A percentile compares a stretch with the other conserved stretches of the same genome.
phyloP scores from a whole-genome alignment of 2,888 invertebrate species.

The Dendrolimus houi region DNA sequence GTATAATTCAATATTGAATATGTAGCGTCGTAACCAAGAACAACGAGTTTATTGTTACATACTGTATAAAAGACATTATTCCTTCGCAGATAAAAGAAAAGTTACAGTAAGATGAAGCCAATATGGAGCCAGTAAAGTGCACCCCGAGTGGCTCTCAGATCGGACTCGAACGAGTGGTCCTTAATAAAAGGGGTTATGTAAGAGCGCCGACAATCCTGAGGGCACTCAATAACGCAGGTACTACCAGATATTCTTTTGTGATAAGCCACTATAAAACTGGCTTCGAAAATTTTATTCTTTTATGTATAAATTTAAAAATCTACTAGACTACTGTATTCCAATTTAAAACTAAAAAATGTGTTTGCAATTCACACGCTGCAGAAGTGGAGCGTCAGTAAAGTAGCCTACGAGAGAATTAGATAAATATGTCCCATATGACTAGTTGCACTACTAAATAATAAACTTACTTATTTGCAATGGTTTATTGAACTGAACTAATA shows the following conservation, averaged over 20 bases:
- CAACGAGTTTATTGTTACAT: too few relatives aligned
- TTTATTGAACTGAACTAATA: too few relatives aligned
- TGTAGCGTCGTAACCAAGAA: too few relatives aligned
- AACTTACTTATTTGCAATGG: too few relatives aligned
- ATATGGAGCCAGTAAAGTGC: slow-evolving; percentile 20
- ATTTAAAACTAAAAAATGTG: too few relatives aligned
- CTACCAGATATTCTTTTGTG: slow-evolving; percentile 13
- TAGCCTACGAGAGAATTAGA: too few relatives aligned
- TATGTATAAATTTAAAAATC: neutral
- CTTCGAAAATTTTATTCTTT: neutral
- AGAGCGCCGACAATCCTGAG: neutral
- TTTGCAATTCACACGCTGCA: too few relatives aligned
- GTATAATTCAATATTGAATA: too few relatives aligned
- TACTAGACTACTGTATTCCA: neutral
- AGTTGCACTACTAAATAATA: too few relatives aligned
- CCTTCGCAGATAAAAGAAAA: neutral
- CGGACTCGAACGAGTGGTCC: slow-evolving; percentile 24
- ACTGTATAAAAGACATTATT: neutral
- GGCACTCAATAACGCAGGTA: slow-evolving; percentile 22
- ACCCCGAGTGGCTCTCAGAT: slow-evolving; percentile 21
- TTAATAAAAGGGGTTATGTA: slow-evolving; percentile 42
- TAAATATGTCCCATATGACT: too few relatives aligned
- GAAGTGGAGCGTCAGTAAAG: too few relatives aligned
- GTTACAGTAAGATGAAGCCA: slow-evolving; percentile 7
- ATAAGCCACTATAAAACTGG: neutral